phyloP scores from a whole-genome alignment of 2,888 invertebrate genomes.

The Anodontia alba region DNA sequence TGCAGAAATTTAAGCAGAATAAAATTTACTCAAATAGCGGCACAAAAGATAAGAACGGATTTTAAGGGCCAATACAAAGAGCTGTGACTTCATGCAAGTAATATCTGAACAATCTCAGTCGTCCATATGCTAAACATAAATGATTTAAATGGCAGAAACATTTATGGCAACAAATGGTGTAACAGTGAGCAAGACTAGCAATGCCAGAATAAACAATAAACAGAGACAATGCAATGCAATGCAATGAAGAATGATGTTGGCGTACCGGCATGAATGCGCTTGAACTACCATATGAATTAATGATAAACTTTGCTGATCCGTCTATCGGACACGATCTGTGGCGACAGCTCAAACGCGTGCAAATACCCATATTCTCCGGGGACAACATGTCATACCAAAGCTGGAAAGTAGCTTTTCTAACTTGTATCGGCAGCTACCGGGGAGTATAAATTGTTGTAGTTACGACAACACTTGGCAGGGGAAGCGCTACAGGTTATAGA shows the following conservation, averaged over 20 bases:
- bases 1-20: not conserved
- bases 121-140: not conserved
- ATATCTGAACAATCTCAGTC: not conserved
- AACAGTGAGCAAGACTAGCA: not conserved
- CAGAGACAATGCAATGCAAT: slow-evolving; percentile 13
- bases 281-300: not conserved
- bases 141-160: too few species aligned
- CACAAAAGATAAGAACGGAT: not conserved
- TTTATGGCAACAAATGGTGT: not conserved
- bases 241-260: slow-evolving; percentile 43
- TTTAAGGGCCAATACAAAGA: not conserved
- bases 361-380: not conserved
- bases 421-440: not conserved
- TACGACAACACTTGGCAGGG: slow-evolving; percentile 13
- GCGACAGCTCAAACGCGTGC: too few species aligned
- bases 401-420: slow-evolving; percentile 39
- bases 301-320: not conserved
- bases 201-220: not conserved
- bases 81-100: not conserved
- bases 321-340: not conserved
- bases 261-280: not conserved
- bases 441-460: not conserved
- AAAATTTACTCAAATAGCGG: not conserved
- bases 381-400: slow-evolving; percentile 28
- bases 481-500: slow-evolving; percentile 17